Evolutionary conservation across 2,113 vertebrate species (phyloP).

Genomic region (human): DNA sequence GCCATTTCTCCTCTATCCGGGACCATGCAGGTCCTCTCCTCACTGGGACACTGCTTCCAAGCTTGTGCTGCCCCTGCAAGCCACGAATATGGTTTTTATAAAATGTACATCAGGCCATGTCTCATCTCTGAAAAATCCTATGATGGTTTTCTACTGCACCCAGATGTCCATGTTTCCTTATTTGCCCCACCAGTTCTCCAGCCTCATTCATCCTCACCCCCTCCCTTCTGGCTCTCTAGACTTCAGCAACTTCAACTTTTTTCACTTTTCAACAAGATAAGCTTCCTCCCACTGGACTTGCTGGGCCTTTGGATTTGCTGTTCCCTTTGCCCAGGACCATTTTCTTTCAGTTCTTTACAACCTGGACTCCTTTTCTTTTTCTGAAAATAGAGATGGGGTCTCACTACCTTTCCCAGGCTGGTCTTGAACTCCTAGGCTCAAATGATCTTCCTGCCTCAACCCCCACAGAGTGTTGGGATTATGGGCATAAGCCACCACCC

Average conservation of each 20-base stretch:
- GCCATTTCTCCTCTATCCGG: not conserved
- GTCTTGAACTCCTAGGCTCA: no score
- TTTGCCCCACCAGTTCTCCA: not conserved
- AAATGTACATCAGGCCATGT: not conserved
- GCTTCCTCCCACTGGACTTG: not conserved
- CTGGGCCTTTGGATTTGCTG: not conserved
- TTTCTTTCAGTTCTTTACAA: not conserved
- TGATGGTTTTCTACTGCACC: accelerated
- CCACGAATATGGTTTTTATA: not conserved
- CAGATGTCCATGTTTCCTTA: not conserved
- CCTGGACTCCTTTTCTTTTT: no score
- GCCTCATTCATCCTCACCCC: not conserved
- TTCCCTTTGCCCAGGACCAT: not conserved
- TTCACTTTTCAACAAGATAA: not conserved
- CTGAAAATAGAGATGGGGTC: no score
- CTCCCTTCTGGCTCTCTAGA: not conserved
- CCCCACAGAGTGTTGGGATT: no score
- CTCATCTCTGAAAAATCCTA: not conserved
- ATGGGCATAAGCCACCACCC: no score
- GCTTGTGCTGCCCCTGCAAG: not conserved
- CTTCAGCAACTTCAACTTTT: not conserved
- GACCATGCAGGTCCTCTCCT: not conserved
- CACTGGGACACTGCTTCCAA: not conserved
- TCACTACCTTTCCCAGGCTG: no score
- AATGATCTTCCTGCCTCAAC: no score